These are phyloP conservation scores for Lycocorax pyrrhopterus DNA, from an alignment of 2,113 vertebrate species.

Conservation along the genomic window DNA sequence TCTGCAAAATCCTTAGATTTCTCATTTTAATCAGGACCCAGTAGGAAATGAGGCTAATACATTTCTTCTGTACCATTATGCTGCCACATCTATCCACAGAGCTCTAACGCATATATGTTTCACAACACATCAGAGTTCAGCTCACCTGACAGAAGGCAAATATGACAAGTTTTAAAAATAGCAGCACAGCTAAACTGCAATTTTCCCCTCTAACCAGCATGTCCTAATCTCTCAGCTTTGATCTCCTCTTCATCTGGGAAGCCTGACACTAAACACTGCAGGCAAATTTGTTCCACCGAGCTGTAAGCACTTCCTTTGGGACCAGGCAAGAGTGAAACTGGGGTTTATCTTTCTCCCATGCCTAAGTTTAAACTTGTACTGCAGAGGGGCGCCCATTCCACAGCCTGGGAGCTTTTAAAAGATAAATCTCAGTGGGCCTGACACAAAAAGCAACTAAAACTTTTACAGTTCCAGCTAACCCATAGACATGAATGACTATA, in stretches of 20 bases:
- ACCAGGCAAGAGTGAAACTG: neutral
- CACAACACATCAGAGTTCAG: slow-evolving; percentile 8
- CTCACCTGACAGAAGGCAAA: slow-evolving; percentile 32
- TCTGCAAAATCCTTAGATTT: neutral
- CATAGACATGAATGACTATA: neutral
- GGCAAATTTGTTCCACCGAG: slow-evolving; percentile 15
- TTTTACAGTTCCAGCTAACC: neutral
- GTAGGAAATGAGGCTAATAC: neutral
- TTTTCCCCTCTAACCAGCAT: slow-evolving; percentile 45
- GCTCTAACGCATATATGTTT: neutral
- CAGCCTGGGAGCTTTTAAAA: neutral
- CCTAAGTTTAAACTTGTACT: neutral
- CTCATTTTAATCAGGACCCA: neutral
- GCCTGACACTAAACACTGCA: slow-evolving; percentile 42
- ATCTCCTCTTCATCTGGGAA: slow-evolving; percentile 36
- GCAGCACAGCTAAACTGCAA: slow-evolving; percentile 43
- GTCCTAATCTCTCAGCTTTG: slow-evolving; percentile 51
- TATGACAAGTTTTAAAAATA: slow-evolving; percentile 53
- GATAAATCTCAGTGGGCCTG: neutral
- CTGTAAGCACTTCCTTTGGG: neutral
- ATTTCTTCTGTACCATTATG: neutral
- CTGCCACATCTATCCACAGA: neutral
- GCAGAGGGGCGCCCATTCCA: neutral
- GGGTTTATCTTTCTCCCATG: neutral
- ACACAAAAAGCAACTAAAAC: neutral